Base-by-base conservation (phyloP, 2,888 invertebrate species). In the Heliconius ethilla region DNA sequence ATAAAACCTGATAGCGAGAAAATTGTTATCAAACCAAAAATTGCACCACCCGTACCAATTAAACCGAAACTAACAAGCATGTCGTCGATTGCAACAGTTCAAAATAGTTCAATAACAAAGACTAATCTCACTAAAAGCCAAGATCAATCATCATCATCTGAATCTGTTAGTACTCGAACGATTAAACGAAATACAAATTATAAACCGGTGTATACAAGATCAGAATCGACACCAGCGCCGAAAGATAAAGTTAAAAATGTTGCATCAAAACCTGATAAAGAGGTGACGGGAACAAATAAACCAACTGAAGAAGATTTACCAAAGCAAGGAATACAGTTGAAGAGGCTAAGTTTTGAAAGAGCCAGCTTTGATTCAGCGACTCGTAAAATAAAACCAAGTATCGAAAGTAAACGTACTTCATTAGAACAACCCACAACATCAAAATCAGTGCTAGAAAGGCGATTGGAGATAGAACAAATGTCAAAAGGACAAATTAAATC, bases 1-100 rank as follows among this genome's bases (percentile, higher is more conserved):
- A 83, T 83, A 66, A 78, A 80, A 70, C 25, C 80, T n/a, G 78
- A 86, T 83, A 79, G 76, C 55, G 78, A 79, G 25, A 74, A 81
- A 67, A 90, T 89, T 83, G 85, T 91, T 63, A 87, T 89, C 2
- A 96, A 95, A 87, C 88, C 95, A 9, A 94, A 94, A 87, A 78
- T 90, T 79, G 96, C 96, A 18, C 96, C 96, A 4, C 96, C 96
- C 0, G 95, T 96, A 80, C 96, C 96, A 63, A 92, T 91, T 0
- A 96, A 96, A 90, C 96, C 96, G 59, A 94, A 92, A 89, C 85
- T 92, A 15, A 84, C 89, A 59, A 89, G 87, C 81, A 87, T 90
- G 77, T 85, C 90, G 11, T 82, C 84, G 22, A 78, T 87, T 33
- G 78, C 86, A 6, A 82, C 82, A 73, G 81, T 86, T 66, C 86